Base-by-base conservation (phyloP, 2,797 vertebrate species). In the Pyrocephalus nanus region DNA sequence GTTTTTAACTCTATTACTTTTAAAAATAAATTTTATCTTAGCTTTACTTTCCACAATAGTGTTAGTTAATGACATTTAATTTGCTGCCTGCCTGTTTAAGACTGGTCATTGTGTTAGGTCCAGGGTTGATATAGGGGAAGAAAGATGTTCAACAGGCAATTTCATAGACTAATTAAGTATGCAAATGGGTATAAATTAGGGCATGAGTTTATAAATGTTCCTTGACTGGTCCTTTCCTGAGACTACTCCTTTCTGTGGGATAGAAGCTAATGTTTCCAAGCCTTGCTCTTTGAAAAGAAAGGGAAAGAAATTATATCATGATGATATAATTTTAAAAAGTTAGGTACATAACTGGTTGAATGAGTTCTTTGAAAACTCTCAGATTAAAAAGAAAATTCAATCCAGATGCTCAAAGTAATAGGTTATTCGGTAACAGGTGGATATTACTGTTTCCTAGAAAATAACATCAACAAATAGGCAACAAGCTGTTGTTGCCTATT, bases 101-200 rank as follows among this genome's bases (percentile, higher is more conserved):
- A 81, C 47, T 67, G 13, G 15, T 65, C 45, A 72, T 75, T 72
- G 7, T 76, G 11, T 45, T 55, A 64, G 14, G 25, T 67, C 20
- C 36, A 76, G 60, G 34, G 13, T 2, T 66, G 43, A 43, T 75
- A 58, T 2, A 65, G 9, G 12, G 29, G 45, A 86, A 94, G 42
- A 81, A 84, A 72, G 54, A 78, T 27, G 32, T 93, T 88, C 79
- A 74, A 9, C 6, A 73, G 18, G 18, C 18, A 85, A 91, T 92
- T 79, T 85, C 22, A 71, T 81, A 70, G 53, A 10, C 55, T 89
- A 93, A 93, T 92, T 91, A 79, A 90, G 88, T n/a, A 47, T 40
- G 72, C 65, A 61, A 92, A 62, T 76, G 36, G 26, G 4, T 64
- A 60, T 64, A 73, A 84, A 85, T 91, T 70, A 61, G 29, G 53